Conservation (phyloP, 2,113 vertebrate species). For the Dipodomys stephensi region DNA sequence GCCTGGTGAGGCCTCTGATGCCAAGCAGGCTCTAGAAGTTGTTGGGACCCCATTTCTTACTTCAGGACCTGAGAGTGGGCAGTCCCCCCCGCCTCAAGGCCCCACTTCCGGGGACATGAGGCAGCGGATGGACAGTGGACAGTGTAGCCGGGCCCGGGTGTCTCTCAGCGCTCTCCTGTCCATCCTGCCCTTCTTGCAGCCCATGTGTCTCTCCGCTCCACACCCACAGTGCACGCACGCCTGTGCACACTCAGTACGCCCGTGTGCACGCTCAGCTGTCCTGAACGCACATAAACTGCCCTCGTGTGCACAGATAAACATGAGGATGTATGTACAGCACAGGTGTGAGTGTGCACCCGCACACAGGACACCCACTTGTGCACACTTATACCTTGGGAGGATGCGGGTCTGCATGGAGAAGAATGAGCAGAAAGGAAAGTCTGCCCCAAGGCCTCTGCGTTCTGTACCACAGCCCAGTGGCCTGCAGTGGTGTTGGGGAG, state of each 20-base stretch:
- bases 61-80: no score
- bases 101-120: not conserved
- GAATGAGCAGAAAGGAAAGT: rapidly evolving
- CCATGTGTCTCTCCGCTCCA: no score
- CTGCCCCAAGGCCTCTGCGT: rapidly evolving
- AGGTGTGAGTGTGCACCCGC: not conserved
- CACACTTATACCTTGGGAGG: not conserved
- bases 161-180: no score
- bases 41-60: not conserved
- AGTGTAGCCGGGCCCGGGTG: no score
- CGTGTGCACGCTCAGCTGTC: not conserved
- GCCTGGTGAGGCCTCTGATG: no score
- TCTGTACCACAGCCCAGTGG: rapidly evolving
- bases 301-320: no score
- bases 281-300: rapidly evolving
- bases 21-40: not conserved
- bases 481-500: no score
- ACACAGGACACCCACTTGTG: no score
- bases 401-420: rapidly evolving
- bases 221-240: no score
- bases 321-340: not conserved
- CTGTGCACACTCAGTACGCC: rapidly evolving
- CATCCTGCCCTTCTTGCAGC: no score
- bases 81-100: not conserved
- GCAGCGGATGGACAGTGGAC: no score